A percentile compares a stretch with the other conserved stretches of the same genome.
These are phyloP conservation scores for Helleia helle DNA, from an alignment of 2,888 invertebrate genomes.

Conservation along the genomic window DNA sequence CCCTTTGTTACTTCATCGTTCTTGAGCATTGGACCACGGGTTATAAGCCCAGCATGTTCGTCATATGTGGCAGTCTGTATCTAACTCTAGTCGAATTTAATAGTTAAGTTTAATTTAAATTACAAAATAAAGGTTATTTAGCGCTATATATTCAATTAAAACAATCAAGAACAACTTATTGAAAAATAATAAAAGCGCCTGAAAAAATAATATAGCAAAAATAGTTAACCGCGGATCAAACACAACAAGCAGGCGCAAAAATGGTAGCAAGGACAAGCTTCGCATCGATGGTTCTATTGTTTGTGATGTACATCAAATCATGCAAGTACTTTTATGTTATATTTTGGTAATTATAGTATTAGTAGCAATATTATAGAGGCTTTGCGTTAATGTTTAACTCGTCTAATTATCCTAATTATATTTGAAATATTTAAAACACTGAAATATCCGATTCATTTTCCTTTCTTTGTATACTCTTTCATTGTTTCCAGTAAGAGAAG, in stretches of 20 bases:
- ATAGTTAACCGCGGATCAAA: neutral
- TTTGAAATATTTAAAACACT: no score
- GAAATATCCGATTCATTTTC: no score
- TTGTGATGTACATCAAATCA: conserved; percentile 14
- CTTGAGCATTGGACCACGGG: conserved; percentile 5
- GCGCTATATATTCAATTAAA: neutral
- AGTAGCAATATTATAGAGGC: neutral
- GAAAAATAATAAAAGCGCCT: conserved; percentile 10
- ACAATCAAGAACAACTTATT: no score
- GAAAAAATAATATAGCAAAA: conserved; percentile 5
- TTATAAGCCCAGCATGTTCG: conserved; percentile 15
- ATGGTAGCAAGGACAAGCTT: conserved; percentile 1
- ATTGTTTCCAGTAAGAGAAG: no score
- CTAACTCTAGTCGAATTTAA: conserved; percentile 7
- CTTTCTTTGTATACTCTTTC: no score
- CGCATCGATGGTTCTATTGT: conserved; percentile 2
- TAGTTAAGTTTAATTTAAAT: neutral
- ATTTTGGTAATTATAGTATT: neutral
- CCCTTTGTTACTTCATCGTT: conserved; percentile 14
- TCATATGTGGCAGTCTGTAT: conserved; percentile 10
- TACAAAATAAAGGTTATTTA: neutral
- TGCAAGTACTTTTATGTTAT: conserved; percentile 11
- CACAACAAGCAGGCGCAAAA: conserved; percentile 8
- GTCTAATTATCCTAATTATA: no score
- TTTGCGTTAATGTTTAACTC: no score